phyloP scores from a whole-genome alignment of 2,888 invertebrate genomes.

The Nudaria mundana region DNA sequence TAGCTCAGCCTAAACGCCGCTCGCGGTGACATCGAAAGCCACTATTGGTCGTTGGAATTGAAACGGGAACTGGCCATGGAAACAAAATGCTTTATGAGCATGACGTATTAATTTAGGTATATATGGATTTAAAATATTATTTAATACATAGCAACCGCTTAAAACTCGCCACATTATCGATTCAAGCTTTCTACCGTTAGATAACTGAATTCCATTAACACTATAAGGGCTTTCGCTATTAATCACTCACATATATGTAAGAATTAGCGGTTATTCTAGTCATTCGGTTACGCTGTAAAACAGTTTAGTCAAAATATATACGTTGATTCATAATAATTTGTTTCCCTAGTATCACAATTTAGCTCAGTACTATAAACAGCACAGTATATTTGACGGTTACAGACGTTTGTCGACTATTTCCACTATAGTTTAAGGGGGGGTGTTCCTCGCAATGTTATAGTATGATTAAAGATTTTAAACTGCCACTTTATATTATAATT shows the following conservation, averaged over 20 bases:
- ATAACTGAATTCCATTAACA: slow-evolving; percentile 6
- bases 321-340: slow-evolving; percentile 41
- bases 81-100: slow-evolving; percentile 7
- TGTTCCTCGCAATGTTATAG: neutral
- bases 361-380: slow-evolving; percentile 57
- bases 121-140: slow-evolving; percentile 35
- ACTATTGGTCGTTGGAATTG: slow-evolving; percentile 4
- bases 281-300: slow-evolving; percentile 30
- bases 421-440: neutral
- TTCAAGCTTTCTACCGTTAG: neutral
- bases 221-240: slow-evolving; percentile 33
- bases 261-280: slow-evolving; percentile 29
- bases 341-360: slow-evolving; percentile 49
- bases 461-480: neutral
- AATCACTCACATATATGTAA: slow-evolving; percentile 21
- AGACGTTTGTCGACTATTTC: slow-evolving; percentile 51
- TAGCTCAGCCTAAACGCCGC: slow-evolving; percentile 2
- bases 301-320: slow-evolving; percentile 50
- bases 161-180: slow-evolving; percentile 10
- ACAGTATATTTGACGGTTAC: slow-evolving; percentile 55
- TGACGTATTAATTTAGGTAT: slow-evolving; percentile 8
- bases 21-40: neutral
- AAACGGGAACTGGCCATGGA: slow-evolving; percentile 8
- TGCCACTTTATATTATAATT: neutral
- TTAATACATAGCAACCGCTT: slow-evolving; percentile 14